Percentiles rank a stretch among this genome's conserved stretches.
phyloP scores from a whole-genome alignment of 2,797 vertebrate genomes.

The Lagodon rhomboides region DNA sequence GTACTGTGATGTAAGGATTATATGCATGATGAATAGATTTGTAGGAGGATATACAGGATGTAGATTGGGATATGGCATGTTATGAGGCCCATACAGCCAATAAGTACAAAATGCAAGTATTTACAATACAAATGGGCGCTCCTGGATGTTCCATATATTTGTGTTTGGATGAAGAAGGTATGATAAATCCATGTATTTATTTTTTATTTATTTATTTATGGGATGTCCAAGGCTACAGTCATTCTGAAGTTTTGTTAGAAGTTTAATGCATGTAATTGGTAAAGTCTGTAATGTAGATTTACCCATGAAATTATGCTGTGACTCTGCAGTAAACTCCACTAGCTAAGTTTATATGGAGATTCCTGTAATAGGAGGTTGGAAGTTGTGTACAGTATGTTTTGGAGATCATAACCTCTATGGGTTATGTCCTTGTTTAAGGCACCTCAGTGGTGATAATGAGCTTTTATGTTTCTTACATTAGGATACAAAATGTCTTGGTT shows the following conservation, averaged over 20 bases:
- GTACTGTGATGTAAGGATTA: neutral
- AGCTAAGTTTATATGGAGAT: neutral
- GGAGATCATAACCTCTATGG: neutral
- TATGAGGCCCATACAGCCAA: neutral
- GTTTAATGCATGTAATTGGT: neutral
- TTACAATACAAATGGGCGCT: neutral
- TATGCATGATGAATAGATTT: neutral
- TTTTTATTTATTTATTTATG: too few relatives aligned
- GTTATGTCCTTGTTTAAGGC: too few relatives aligned
- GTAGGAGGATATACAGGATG: neutral
- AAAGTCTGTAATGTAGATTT: neutral
- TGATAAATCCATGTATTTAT: neutral
- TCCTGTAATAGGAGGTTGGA: neutral
- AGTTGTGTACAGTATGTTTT: neutral
- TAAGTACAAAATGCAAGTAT: neutral
- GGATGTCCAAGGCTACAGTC: neutral
- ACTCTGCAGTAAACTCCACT: neutral
- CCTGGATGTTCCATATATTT: neutral
- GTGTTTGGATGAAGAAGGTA: neutral
- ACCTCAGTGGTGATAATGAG: neutral
- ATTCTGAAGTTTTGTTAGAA: neutral
- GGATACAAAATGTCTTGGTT: constrained; percentile 94
- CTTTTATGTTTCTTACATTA: constrained; percentile 35
- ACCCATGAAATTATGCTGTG: neutral
- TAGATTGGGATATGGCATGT: too few relatives aligned